Percentiles rank a stretch among this genome's conserved stretches.
Conservation (phyloP, 2,888 invertebrate species). For the Augiades crinisus region DNA sequence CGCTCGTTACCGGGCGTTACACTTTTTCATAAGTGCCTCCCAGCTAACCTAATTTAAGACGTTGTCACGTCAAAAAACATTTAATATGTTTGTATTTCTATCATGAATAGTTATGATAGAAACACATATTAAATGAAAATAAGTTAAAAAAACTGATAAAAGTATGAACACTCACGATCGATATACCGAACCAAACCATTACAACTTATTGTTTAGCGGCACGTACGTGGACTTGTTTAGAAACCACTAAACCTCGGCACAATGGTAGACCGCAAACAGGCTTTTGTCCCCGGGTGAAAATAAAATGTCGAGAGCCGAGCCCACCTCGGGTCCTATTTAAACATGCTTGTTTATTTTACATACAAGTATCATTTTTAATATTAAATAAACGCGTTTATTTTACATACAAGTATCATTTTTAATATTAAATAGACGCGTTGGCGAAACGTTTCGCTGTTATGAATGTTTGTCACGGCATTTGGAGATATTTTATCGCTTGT, state of each 20-base stretch:
- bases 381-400: constrained; percentile 31
- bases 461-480: constrained; percentile 18
- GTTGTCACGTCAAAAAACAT: too few relatives aligned
- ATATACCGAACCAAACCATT: constrained; percentile 29
- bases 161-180: background rate
- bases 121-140: too few relatives aligned
- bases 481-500: constrained; percentile 8
- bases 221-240: constrained; percentile 53
- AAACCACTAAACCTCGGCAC: constrained; percentile 55
- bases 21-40: too few relatives aligned
- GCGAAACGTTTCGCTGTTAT: constrained; percentile 19
- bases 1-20: too few relatives aligned
- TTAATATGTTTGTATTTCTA: too few relatives aligned
- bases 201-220: constrained; percentile 33
- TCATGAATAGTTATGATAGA: too few relatives aligned
- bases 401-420: constrained; percentile 31
- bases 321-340: constrained; percentile 44
- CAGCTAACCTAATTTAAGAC: too few relatives aligned
- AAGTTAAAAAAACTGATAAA: background rate
- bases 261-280: constrained; percentile 59
- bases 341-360: constrained; percentile 38
- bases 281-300: constrained; percentile 58
- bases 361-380: constrained; percentile 30
- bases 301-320: constrained; percentile 60
- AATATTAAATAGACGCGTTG: constrained; percentile 18